Base-by-base conservation (phyloP, 2,797 vertebrate genomes). In the Notolabrus celidotus region DNA sequence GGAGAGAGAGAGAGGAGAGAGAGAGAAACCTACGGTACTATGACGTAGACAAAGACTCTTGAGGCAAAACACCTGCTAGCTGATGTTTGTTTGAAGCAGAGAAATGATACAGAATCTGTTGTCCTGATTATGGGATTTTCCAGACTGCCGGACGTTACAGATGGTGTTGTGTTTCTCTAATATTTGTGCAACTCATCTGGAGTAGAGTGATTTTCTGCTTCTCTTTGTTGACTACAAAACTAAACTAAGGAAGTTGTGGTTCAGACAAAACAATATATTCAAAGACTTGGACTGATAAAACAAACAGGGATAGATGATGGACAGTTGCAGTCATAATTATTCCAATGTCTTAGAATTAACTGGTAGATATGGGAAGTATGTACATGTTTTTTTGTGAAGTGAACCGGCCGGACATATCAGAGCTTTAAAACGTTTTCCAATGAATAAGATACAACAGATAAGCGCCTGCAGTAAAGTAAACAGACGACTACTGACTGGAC, bases 11-110 rank as follows among this genome's bases (percentile, higher is more conserved):
- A 1, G 19, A 31, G 42, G 12, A 64, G 25, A 23, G 33, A 15
- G n/a, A 4, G n/a, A n/a, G n/a, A 55, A 33, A 53, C 20, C 33
- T 23, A 33, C 42, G 7, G 17, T n/a, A n/a, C n/a, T n/a, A 31
- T 7, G 46, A 33, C 5, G 14, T 38, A 19, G 16, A 22, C 14
- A 3, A 43, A n/a, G 5, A 9, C 55, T 9, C 36, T 47, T 42
- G 20, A 67, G 25, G 23, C 4, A 14, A 65, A 25, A 41, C 54
- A 43, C 54, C 49, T 52, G 38, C 25, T 51, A 7, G 45, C 34
- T 43, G 9, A 1, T 36, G 42, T 42, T 60, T 59, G 8, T 38
- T 27, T 16, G 16, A 58, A 41, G 36, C 23, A 61, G 20, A 16
- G 16, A 39, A 47, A 23, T 23, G 22, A 5, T 47, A 7, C 34